A percentile compares a stretch with the other conserved stretches of the same genome.
Conservation (phyloP, 2,113 vertebrate species). For the Lasiurus cinereus region DNA sequence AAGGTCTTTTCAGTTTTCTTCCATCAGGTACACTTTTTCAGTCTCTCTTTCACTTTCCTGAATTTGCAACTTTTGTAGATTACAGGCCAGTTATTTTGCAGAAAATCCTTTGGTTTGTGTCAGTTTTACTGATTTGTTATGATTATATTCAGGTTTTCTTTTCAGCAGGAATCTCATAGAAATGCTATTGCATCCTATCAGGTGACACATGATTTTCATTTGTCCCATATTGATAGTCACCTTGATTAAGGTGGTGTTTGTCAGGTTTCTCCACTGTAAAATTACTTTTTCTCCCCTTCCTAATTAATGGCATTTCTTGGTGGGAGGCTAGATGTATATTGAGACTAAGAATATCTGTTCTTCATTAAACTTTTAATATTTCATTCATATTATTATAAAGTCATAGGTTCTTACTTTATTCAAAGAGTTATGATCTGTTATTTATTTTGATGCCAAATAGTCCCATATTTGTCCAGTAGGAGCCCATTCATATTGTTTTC, state of each 20-base stretch:
- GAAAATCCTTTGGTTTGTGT: background rate
- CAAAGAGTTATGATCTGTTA: background rate
- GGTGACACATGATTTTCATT: slow-evolving; percentile 8
- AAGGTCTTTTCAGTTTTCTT: slow-evolving; percentile 3
- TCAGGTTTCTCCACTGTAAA: background rate
- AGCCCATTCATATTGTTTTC: slow-evolving; percentile 10
- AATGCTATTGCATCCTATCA: slow-evolving; percentile 1
- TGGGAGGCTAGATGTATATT: background rate
- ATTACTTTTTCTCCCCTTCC: slow-evolving; percentile 1
- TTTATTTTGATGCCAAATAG: slow-evolving; percentile 43
- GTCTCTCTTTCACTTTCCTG: slow-evolving; percentile 22
- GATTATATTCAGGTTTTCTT: slow-evolving; percentile 16
- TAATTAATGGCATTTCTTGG: slow-evolving; percentile 15
- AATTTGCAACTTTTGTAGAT: slow-evolving; percentile 4
- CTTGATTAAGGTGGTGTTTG: background rate
- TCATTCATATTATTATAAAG: background rate
- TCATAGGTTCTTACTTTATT: background rate
- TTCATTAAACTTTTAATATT: background rate
- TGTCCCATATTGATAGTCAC: slow-evolving; percentile 11
- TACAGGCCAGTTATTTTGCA: background rate
- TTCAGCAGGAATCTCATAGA: background rate
- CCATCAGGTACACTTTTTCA: slow-evolving; percentile 17
- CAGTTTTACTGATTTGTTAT: slow-evolving; percentile 24
- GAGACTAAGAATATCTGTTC: background rate
- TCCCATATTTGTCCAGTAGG: background rate